Evolutionary conservation across 1,140 invertebrate species (phyloP).

Genomic region (Holcopasites calliopsidis): DNA sequence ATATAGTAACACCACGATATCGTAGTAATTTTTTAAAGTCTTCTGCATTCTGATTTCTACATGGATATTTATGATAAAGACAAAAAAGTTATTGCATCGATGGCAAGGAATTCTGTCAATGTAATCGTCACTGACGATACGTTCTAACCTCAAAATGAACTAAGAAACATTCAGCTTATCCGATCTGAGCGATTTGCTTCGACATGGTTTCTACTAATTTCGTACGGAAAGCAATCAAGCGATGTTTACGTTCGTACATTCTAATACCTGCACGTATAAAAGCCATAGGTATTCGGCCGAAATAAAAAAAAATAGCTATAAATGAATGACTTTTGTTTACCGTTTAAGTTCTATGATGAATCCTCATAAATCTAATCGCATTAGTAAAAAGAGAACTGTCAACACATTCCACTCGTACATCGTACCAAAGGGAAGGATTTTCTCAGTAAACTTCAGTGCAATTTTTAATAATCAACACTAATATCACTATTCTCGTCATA

Average conservation of each 20-base stretch:
- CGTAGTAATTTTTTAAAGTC: not conserved
- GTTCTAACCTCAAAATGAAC: constrained; percentile 45
- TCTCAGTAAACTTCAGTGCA: not conserved
- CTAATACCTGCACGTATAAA: not conserved
- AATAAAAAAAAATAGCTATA: not conserved
- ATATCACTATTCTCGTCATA: constrained; percentile 7
- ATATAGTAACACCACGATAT: not conserved
- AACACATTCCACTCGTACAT: not conserved
- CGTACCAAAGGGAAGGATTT: not conserved
- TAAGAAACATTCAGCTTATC: not conserved
- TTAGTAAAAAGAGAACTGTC: not conserved
- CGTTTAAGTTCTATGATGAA: not conserved
- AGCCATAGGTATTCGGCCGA: not conserved
- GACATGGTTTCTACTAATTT: not conserved
- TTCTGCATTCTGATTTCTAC: not conserved
- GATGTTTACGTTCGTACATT: too few relatives aligned
- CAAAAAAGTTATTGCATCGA: not conserved
- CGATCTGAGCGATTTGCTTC: not conserved
- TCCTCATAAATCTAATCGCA: constrained; percentile 30
- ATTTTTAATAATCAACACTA: not conserved
- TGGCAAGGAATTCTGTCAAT: not conserved
- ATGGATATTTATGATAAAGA: not conserved
- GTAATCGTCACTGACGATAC: not conserved
- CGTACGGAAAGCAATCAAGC: not conserved
- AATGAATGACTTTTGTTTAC: constrained; percentile 32